Evolutionary conservation across 2,113 vertebrate species (phyloP), one percentile per base, ranked within the genome.

Genomic region (Chionodraco myersi): DNA sequence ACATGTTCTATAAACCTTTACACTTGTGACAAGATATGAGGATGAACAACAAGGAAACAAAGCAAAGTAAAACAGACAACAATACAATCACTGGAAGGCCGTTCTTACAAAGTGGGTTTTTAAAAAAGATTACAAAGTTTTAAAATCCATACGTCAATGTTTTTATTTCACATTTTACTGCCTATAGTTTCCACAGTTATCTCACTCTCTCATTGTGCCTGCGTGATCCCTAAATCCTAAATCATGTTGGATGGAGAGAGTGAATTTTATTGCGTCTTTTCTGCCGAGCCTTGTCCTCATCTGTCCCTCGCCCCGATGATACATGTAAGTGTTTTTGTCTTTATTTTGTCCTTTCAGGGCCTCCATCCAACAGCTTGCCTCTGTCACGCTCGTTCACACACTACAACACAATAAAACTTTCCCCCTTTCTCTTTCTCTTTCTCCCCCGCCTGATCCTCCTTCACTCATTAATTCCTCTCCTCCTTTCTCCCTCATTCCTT

Each of bases 281-380:
- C 65, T 36, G 68, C 30, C 26, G 52, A 23, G 74, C 26, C 67
- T 67, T 34, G 76, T 88, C 41, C 77, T 84, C 80, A 69, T 85
- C 80, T 60, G 63, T 82, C 82, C 44, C 57, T 58, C 3, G 63
- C 59, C 67, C 70, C 36, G 47, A 23, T 75, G 49, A 77, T 65
- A 30, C 76, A 52, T 58, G 45, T 57, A 18, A 26, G 44, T 68
- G 68, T 86, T 80, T 80, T 79, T 90, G 89, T 88, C 61, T 75
- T 72, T 36, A 14, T 71, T 58, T 58, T 8, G 14, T 76, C 71
- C 81, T 82, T 72, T 91, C 71, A 63, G 74, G 21, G 44, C 23
- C 84, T 45, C 81, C 78, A 1, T 85, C 75, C 79, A 67, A 30
- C 86, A 87, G 86, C 92, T 90, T 90, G 65, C 76, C 80, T 86